Base-by-base conservation (phyloP, 2,797 vertebrate genomes). In the Pantherophis vulpinus region DNA sequence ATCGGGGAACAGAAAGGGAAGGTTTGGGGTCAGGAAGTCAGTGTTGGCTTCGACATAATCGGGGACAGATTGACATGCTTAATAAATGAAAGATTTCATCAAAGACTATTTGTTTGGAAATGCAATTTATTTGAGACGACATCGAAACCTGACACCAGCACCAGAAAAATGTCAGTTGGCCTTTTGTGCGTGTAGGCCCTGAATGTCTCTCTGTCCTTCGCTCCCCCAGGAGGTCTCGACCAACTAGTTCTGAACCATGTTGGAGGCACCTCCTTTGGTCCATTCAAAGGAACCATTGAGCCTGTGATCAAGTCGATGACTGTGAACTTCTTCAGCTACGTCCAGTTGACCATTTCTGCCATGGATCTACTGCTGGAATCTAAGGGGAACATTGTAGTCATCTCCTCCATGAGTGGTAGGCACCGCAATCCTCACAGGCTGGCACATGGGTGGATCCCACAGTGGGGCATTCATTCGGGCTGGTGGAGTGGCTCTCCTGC, bases 311-410 rank as follows among this genome's bases (percentile, higher is more conserved):
- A 29, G 10, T 91, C 92, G 12, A 88, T 93, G 83, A 95, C 89
- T 0, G 42, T 95, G 20, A 96, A 95, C 91, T 95, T 95, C 86
- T 54, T 96, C 91, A 95, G 95, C 91, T 96, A 96, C 1, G 55
- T 94, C 86, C 93, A 96, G 66, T 56, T 96, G 20, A 94, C 95
- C 0, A 25, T 88, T n/a, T 87, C 87, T 0, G 91, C 94, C 0
- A 86, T 96, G 88, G 56, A 58, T 1, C 91, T 94, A 7, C 86
- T 95, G 13, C 55, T 83, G 55, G 91, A 95, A 74, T 95, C 95
- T 11, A 92, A 89, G 13, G 95, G 96, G 12, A 94, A 92, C 66
- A 94, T 95, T 27, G 51, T 94, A 6, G 87, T 91, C 25, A 32
- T 94, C 4, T 96, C 95, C 5, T 96, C 95, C 14, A 0, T 96